These are phyloP conservation scores for Aphelenchoides avenae DNA, from an alignment of 1,140 invertebrate genomes.

Conservation along the genomic window DNA sequence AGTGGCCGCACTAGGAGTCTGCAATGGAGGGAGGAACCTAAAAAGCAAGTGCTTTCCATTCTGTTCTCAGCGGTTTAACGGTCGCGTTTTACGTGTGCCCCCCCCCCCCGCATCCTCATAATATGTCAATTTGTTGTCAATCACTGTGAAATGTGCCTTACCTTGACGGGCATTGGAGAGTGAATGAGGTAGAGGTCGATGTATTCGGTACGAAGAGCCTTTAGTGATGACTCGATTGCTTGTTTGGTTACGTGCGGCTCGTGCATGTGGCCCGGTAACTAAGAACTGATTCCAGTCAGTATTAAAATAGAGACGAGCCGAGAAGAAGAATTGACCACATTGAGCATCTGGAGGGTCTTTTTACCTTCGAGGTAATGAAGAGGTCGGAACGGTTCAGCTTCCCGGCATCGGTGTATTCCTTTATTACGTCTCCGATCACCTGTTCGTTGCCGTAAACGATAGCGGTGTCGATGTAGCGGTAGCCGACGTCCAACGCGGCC, in stretches of 20 bases:
- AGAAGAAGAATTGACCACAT: no score
- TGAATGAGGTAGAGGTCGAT: slow-evolving; percentile 41
- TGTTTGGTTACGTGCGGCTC: neutral
- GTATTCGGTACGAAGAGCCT: slow-evolving; percentile 47
- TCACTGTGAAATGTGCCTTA: neutral
- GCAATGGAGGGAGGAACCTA: no score
- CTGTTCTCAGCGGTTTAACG: slow-evolving; percentile 24
- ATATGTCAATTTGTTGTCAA: no score
- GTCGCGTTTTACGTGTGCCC: no score
- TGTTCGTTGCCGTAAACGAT: slow-evolving; percentile 63
- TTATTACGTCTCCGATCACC: slow-evolving; percentile 60
- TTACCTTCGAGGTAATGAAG: slow-evolving; percentile 67
- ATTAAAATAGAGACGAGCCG: no score
- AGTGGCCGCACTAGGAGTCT: no score
- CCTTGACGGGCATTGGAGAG: slow-evolving; percentile 11
- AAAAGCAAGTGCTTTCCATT: no score
- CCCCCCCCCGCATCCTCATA: slow-evolving; percentile 15
- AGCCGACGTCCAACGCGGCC: slow-evolving; percentile 69
- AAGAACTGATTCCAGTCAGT: no score
- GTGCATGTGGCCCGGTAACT: slow-evolving; percentile 21
- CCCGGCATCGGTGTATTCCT: slow-evolving; percentile 59
- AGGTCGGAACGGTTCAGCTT: slow-evolving; percentile 60
- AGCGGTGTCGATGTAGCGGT: slow-evolving; percentile 72
- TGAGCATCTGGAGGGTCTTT: no score
- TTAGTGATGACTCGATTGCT: slow-evolving; percentile 57